A percentile compares a stretch with the other conserved stretches of the same genome.
phyloP scores from a whole-genome alignment of 1,140 invertebrate genomes.

The Trigoniulus corallinus region DNA sequence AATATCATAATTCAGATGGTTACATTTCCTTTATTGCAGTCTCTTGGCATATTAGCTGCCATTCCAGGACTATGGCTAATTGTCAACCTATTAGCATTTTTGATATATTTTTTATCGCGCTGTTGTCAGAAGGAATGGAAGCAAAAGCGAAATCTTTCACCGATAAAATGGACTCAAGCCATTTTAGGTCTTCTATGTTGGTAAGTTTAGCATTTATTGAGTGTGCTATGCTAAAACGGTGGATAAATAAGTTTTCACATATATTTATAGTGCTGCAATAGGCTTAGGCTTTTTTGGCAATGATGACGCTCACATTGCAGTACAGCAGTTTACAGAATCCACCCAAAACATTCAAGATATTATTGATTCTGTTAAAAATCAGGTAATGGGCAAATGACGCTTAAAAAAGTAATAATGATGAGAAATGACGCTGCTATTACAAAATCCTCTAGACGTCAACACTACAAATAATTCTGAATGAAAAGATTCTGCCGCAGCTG shows the following conservation, averaged over 20 bases:
- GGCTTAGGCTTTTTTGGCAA: slow-evolving; percentile 76
- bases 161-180: slow-evolving; percentile 63
- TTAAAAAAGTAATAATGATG: no score
- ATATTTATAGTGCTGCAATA: slow-evolving; percentile 28
- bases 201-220: slow-evolving; percentile 18
- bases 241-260: slow-evolving; percentile 8
- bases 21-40: slow-evolving; percentile 38
- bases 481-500: no score
- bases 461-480: slow-evolving; percentile 11
- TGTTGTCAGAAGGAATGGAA: slow-evolving; percentile 82
- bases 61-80: slow-evolving; percentile 79
- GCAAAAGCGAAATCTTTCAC: slow-evolving; percentile 62
- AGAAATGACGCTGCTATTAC: no score
- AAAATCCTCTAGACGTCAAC: slow-evolving; percentile 11
- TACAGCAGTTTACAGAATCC: slow-evolving; percentile 57
- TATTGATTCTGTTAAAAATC: slow-evolving; percentile 19
- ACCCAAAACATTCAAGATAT: slow-evolving; percentile 51
- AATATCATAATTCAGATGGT: neutral
- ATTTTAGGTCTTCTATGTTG: slow-evolving; percentile 69
- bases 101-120: slow-evolving; percentile 78
- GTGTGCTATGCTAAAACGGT: slow-evolving; percentile 6
- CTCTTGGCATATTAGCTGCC: slow-evolving; percentile 73
- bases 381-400: slow-evolving; percentile 30
- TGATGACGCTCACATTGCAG: slow-evolving; percentile 77
- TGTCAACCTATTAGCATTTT: slow-evolving; percentile 63